phyloP scores from a whole-genome alignment of 2,888 invertebrate genomes.

The Ormyrus labotus region DNA sequence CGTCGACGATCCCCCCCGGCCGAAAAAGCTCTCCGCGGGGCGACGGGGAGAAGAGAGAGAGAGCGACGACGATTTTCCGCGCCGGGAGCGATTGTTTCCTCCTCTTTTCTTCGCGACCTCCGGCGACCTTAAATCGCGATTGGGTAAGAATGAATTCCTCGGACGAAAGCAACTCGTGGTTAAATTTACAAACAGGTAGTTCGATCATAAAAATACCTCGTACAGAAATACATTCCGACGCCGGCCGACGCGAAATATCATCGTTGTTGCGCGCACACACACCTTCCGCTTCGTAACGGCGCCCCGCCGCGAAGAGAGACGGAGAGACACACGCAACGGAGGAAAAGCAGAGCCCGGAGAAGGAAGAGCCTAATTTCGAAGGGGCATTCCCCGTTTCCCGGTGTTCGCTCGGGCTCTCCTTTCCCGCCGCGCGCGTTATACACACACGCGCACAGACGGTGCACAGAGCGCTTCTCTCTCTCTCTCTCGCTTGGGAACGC shows the following conservation, averaged over 20 bases:
- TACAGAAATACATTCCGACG: too few species aligned
- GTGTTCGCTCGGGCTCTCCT: not conserved
- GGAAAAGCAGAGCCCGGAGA: not conserved
- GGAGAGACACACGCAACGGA: too few species aligned
- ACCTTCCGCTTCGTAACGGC: too few species aligned
- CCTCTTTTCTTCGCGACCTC: too few species aligned
- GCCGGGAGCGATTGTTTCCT: not conserved
- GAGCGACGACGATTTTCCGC: not conserved
- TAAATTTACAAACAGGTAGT: too few species aligned
- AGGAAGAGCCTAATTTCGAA: constrained; percentile 30
- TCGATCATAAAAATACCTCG: too few species aligned
- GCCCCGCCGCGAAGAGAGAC: not conserved
- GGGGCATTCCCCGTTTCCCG: constrained; percentile 18
- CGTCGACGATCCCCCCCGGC: too few species aligned
- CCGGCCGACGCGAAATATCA: too few species aligned
- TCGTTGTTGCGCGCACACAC: not conserved
- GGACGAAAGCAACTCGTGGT: not conserved
- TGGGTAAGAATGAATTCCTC: not conserved
- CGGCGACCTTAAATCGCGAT: too few species aligned
- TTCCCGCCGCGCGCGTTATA: too few species aligned
- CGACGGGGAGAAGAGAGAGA: not conserved
- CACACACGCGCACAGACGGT: not conserved
- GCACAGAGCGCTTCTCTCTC: too few species aligned
- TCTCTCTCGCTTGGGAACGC: constrained; percentile 57
- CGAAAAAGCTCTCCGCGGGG: too few species aligned